Evolutionary conservation across 2,113 vertebrate species (phyloP).

Genomic region (Neolamprologus variostigma): DNA sequence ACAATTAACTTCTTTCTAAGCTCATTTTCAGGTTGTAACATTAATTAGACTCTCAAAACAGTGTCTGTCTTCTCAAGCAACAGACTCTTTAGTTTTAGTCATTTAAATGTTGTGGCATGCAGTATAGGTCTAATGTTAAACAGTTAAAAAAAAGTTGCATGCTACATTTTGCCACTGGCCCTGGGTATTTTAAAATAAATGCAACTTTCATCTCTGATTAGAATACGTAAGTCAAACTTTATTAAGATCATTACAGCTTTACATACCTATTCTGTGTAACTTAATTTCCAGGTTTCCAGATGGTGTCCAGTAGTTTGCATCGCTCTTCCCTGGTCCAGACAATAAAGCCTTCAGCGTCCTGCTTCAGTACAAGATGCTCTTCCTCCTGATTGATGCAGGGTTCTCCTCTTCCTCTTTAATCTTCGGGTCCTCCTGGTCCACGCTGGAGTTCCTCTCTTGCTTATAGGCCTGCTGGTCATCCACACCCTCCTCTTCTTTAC

Average conservation of each 20-base stretch:
- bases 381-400: not conserved
- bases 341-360: rapidly evolving
- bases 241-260: not conserved
- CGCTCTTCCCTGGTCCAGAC: not conserved
- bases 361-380: not conserved
- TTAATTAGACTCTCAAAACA: not conserved
- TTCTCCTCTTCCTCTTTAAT: not conserved
- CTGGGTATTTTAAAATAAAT: not conserved
- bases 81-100: not conserved
- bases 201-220: not conserved
- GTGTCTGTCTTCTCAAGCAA: not conserved
- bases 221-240: rapidly evolving
- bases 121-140: not conserved
- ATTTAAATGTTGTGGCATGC: not conserved
- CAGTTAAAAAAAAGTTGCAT: not conserved
- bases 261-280: not conserved
- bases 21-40: not conserved
- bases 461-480: not conserved
- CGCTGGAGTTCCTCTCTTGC: not conserved
- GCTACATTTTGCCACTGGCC: rapidly evolving
- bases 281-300: not conserved
- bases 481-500: rapidly evolving
- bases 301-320: not conserved
- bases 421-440: not conserved
- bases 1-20: not conserved